Conservation (phyloP, 2,113 vertebrate species). For the Pelvicachromis taeniatus region DNA sequence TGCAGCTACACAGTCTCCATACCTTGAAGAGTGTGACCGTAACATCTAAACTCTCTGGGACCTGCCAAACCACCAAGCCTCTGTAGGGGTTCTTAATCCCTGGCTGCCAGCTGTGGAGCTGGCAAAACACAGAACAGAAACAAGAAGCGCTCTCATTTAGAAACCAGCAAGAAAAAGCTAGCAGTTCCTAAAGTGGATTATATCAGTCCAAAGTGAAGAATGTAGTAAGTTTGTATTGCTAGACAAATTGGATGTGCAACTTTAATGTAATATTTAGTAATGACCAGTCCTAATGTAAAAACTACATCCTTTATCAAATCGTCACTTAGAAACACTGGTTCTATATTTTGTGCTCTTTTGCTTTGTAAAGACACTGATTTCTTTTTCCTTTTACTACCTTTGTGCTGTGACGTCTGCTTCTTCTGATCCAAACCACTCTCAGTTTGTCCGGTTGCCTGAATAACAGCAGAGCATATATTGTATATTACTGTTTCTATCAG, state of each 20-base stretch:
- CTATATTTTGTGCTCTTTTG: neutral
- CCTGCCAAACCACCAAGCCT: slow-evolving; percentile 84
- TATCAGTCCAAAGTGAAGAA: rapidly evolving
- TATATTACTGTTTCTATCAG: neutral
- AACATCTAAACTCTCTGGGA: slow-evolving; percentile 84
- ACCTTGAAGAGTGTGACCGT: slow-evolving; percentile 87
- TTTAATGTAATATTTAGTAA: neutral
- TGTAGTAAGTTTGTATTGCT: neutral
- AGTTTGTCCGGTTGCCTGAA: slow-evolving; percentile 89
- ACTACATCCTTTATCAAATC: neutral
- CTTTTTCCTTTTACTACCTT: slow-evolving; percentile 69
- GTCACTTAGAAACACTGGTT: neutral
- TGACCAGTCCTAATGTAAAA: neutral
- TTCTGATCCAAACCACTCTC: slow-evolving; percentile 84
- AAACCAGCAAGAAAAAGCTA: neutral
- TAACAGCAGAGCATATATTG: neutral
- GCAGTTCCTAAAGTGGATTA: neutral
- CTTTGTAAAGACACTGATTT: rapidly evolving
- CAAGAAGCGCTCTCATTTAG: neutral
- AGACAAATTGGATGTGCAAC: neutral
- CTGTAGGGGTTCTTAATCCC: slow-evolving; percentile 87
- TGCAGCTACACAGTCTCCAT: neutral
- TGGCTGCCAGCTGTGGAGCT: slow-evolving; percentile 89
- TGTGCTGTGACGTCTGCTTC: slow-evolving; percentile 81
- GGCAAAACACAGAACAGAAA: neutral